Conservation (phyloP, 2,888 invertebrate species). For the Eupelmus urozonus region DNA sequence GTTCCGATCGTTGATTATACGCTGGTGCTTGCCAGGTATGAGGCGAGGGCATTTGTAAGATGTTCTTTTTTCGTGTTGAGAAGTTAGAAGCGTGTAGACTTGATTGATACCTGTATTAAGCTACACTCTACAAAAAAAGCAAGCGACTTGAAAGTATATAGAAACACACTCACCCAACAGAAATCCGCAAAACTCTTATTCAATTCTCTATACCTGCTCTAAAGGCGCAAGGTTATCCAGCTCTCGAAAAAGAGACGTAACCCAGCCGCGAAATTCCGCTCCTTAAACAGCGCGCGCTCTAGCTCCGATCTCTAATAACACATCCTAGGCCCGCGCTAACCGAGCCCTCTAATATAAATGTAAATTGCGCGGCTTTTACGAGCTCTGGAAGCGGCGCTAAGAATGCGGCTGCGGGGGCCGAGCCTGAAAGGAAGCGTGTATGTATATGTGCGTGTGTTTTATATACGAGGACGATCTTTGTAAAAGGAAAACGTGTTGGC, state of each 20-base stretch:
- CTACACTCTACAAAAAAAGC: too few species aligned
- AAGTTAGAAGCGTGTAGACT: too few species aligned
- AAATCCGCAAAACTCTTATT: neutral
- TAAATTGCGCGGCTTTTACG: conserved; percentile 24
- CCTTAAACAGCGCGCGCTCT: neutral
- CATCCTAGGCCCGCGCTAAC: neutral
- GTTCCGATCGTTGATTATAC: neutral
- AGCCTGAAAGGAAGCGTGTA: neutral
- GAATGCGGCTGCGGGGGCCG: too few species aligned
- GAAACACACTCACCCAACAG: too few species aligned
- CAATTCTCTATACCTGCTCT: too few species aligned
- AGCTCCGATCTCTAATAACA: neutral
- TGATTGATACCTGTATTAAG: too few species aligned
- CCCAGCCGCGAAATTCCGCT: neutral
- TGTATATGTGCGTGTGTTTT: too few species aligned
- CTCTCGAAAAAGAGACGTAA: neutral
- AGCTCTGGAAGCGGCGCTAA: neutral
- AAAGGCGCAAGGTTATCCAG: neutral
- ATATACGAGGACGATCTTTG: too few species aligned
- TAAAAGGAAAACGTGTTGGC: too few species aligned
- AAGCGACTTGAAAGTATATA: too few species aligned
- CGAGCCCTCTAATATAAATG: conserved; percentile 35
- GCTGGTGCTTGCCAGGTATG: neutral
- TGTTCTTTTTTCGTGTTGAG: too few species aligned
- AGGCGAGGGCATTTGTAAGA: too few species aligned